Evolutionary conservation across 1,140 invertebrate species (phyloP).

Genomic region (Drosophila navojoa): DNA sequence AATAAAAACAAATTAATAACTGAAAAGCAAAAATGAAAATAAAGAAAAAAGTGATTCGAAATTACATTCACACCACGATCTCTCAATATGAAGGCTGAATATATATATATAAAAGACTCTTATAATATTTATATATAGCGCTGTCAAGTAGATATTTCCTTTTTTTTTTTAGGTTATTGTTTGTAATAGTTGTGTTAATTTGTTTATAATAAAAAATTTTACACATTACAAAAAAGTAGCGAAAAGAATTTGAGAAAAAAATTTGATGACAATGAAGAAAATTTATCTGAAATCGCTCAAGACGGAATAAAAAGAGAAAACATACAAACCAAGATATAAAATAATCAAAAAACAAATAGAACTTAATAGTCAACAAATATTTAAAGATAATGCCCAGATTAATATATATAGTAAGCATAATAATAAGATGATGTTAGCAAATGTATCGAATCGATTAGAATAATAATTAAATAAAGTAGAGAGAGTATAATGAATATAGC

Average conservation of each 20-base stretch:
- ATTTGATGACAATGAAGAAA: conserved; percentile 31
- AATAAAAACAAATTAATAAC: not conserved
- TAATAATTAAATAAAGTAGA: conserved; percentile 77
- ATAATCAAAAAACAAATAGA: not conserved
- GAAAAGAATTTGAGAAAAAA: conserved; percentile 40
- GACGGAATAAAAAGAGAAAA: not conserved
- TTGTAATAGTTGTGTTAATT: conserved; percentile 18
- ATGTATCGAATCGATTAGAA: conserved; percentile 83
- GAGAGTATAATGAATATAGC: conserved; percentile 83
- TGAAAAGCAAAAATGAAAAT: not conserved
- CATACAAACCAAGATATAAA: conserved; percentile 8
- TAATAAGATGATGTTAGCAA: conserved; percentile 43
- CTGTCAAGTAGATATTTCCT: conserved; percentile 10
- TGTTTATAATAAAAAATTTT: conserved; percentile 37
- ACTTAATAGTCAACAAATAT: not conserved
- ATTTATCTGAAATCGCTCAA: conserved; percentile 22
- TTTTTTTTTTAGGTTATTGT: conserved; percentile 18
- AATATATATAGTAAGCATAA: conserved; percentile 32
- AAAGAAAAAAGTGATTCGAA: conserved; percentile 3
- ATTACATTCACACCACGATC: not conserved
- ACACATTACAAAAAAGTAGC: conserved; percentile 54
- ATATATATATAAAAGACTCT: not conserved
- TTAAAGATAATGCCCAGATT: conserved; percentile 31
- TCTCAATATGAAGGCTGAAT: conserved; percentile 6
- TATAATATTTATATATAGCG: conserved; percentile 22